Evolutionary conservation across 2,113 vertebrate species (phyloP).

Genomic region (Dicaeum eximium): DNA sequence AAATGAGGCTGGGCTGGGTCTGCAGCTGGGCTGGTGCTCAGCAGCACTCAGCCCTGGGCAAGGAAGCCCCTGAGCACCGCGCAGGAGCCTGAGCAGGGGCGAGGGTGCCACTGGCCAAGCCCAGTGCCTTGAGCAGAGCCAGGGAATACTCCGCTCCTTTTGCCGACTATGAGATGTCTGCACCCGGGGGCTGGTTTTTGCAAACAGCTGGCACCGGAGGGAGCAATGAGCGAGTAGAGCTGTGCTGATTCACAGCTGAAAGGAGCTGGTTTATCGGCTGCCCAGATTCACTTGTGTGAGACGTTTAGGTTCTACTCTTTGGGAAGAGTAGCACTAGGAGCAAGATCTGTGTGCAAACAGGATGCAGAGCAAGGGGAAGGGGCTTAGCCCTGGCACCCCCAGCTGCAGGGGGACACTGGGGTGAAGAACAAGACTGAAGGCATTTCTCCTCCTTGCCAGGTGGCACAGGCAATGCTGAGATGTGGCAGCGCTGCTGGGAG

Average conservation of each 20-base stretch:
- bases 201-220: neutral
- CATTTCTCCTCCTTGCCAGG: neutral
- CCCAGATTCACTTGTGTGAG: neutral
- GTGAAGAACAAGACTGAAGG: neutral
- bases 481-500: neutral
- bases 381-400: neutral
- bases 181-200: neutral
- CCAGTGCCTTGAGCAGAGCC: neutral
- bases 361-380: neutral
- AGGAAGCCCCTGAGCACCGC: neutral
- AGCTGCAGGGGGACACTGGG: accelerated
- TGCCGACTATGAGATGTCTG: neutral
- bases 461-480: neutral
- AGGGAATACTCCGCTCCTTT: accelerated
- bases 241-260: neutral
- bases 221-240: neutral
- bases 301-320: neutral
- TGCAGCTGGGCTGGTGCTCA: neutral
- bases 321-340: neutral
- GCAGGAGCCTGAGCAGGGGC: neutral
- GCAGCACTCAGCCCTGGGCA: neutral
- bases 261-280: neutral
- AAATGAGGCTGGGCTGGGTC: accelerated
- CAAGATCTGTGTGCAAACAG: neutral
- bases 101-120: neutral